Evolutionary conservation across 2,888 invertebrate genomes (phyloP).

Genomic region (Andrena trimmerana): DNA sequence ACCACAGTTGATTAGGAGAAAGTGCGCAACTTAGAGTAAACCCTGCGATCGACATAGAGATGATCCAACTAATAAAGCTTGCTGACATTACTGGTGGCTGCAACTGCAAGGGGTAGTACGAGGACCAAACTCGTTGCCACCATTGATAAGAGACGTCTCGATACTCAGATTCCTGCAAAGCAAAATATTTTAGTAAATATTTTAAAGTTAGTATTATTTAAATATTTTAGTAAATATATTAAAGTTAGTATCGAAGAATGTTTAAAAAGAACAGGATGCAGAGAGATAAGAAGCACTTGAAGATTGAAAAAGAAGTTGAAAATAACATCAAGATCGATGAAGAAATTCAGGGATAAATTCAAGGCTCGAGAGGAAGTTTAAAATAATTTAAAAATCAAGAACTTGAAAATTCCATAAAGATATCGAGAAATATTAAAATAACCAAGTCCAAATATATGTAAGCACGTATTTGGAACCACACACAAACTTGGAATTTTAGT

Average conservation of each 20-base stretch:
- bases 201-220: too few species aligned
- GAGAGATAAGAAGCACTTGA: not conserved
- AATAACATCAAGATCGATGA: not conserved
- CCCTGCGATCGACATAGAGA: constrained; percentile 76
- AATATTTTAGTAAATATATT: too few species aligned
- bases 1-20: constrained; percentile 52
- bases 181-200: too few species aligned
- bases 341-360: not conserved
- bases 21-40: constrained; percentile 68
- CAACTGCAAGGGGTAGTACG: constrained; percentile 76
- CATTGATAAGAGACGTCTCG: constrained; percentile 75
- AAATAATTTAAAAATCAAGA: not conserved
- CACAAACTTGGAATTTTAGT: too few species aligned
- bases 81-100: constrained; percentile 77
- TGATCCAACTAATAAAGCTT: constrained; percentile 80
- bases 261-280: too few species aligned
- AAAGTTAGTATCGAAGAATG: too few species aligned
- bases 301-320: not conserved
- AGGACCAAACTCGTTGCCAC: constrained; percentile 82
- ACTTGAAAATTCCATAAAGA: not conserved
- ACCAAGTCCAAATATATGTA: too few species aligned
- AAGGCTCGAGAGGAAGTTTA: not conserved
- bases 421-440: too few species aligned
- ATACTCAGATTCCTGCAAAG: constrained; percentile 74
- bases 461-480: too few species aligned